These are phyloP conservation scores for Caenorhabditis angaria DNA, from an alignment of 2,888 invertebrate species.

Conservation along the genomic window DNA sequence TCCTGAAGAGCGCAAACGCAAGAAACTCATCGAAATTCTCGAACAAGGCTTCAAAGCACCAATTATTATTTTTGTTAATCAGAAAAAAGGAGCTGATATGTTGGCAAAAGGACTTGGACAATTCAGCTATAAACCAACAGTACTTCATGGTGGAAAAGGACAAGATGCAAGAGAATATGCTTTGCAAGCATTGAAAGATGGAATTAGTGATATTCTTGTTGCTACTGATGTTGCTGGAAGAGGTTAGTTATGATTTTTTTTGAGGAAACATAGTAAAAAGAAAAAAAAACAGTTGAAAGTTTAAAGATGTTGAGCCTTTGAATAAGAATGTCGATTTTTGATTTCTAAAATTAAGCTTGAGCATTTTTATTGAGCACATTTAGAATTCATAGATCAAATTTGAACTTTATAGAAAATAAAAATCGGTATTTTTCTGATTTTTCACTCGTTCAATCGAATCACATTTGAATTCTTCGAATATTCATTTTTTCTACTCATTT, in stretches of 20 bases:
- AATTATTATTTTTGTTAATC: constrained; percentile 98
- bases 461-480: too few relatives aligned
- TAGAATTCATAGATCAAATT: too few relatives aligned
- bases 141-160: constrained; percentile 98
- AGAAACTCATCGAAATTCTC: constrained; percentile 92
- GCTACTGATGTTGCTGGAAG: constrained; percentile 99
- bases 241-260: constrained; percentile 61
- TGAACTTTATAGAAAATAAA: background rate
- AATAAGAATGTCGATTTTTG: too few relatives aligned
- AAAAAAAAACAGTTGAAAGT: too few relatives aligned
- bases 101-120: constrained; percentile 95
- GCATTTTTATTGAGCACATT: too few relatives aligned
- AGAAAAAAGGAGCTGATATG: constrained; percentile 99
- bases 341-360: too few relatives aligned
- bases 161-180: constrained; percentile 82
- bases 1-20: constrained; percentile 90
- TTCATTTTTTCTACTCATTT: too few relatives aligned
- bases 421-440: background rate
- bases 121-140: constrained; percentile 93
- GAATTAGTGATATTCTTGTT: constrained; percentile 95
- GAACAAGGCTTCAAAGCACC: constrained; percentile 91
- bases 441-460: too few relatives aligned
- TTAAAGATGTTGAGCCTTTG: too few relatives aligned
- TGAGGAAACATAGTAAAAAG: too few relatives aligned
- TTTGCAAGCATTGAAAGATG: constrained; percentile 91